Percentiles rank a stretch among this genome's conserved stretches.
phyloP scores from a whole-genome alignment of 2,113 vertebrate species.

The Neogale vison region DNA sequence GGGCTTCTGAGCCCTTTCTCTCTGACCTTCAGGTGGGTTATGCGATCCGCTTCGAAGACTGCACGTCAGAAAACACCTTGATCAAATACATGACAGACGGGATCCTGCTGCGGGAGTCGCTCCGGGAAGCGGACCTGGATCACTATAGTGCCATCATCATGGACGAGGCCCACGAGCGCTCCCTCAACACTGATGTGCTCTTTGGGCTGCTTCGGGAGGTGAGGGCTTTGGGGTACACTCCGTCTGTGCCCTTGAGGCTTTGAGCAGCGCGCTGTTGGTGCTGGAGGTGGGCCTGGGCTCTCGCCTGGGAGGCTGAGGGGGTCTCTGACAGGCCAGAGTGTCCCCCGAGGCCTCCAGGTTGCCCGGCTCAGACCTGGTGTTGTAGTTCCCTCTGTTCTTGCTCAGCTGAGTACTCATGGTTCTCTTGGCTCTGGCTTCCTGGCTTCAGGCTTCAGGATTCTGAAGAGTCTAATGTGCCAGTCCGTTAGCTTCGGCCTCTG shows the following conservation, averaged over 20 bases:
- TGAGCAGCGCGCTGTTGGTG: neutral
- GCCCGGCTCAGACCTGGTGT: neutral
- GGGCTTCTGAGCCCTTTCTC: neutral
- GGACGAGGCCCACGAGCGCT: slow-evolving; percentile 98
- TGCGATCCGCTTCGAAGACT: slow-evolving; percentile 99
- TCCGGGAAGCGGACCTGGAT: slow-evolving; percentile 97
- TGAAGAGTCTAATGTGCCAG: rapidly evolving
- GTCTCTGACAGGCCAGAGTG: neutral
- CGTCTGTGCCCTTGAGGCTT: neutral
- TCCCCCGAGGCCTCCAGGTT: neutral
- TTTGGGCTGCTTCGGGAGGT: slow-evolving; percentile 98
- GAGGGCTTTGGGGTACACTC: neutral
- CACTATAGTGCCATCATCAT: slow-evolving; percentile 99
- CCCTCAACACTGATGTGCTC: slow-evolving; percentile 97
- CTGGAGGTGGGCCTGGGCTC: neutral
- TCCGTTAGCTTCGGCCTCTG: neutral
- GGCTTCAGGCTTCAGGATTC: neutral
- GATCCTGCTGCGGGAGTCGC: slow-evolving; percentile 97
- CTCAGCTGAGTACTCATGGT: neutral
- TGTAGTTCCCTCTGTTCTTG: neutral
- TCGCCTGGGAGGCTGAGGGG: neutral
- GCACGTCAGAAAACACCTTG: slow-evolving; percentile 95
- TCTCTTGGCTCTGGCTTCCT: neutral
- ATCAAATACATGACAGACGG: slow-evolving; percentile 99
- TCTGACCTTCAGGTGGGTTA: slow-evolving; percentile 91